A percentile compares a stretch with the other conserved stretches of the same genome.
phyloP scores from a whole-genome alignment of 2,888 invertebrate genomes.

The Idaea dimidiata region DNA sequence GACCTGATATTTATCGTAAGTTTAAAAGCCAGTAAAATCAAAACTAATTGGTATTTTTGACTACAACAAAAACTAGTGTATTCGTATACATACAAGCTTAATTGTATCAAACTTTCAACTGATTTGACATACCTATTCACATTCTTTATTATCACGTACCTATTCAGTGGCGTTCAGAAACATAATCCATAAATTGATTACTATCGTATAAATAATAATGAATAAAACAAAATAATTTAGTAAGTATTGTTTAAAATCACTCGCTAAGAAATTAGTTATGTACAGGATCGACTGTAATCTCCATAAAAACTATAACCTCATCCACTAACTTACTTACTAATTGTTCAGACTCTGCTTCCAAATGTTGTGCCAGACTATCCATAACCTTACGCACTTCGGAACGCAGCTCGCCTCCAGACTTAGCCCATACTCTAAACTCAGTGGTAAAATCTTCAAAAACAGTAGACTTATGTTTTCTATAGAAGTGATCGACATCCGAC shows the following conservation, averaged over 20 bases:
- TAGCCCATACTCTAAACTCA: not conserved
- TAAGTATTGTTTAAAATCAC: not conserved
- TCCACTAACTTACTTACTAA: slow-evolving; percentile 17
- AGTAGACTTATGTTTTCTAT: not conserved
- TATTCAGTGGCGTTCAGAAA: too few relatives aligned
- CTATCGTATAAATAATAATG: too few relatives aligned
- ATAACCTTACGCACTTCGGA: not conserved
- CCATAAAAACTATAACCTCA: slow-evolving; percentile 25
- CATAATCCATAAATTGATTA: too few relatives aligned
- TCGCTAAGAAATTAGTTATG: slow-evolving; percentile 1
- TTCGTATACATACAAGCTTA: too few relatives aligned
- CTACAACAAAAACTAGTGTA: too few relatives aligned
- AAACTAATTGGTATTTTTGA: too few relatives aligned
- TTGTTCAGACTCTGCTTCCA: slow-evolving; percentile 7
- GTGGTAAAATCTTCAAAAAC: slow-evolving; percentile 4
- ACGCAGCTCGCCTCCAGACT: not conserved
- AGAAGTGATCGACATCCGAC: slow-evolving; percentile 59
- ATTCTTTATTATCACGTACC: too few relatives aligned
- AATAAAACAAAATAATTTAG: not conserved
- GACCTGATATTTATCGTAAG: too few relatives aligned
- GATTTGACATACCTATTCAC: too few relatives aligned
- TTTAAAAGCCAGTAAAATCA: too few relatives aligned
- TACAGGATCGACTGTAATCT: slow-evolving; percentile 20
- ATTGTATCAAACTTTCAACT: too few relatives aligned
- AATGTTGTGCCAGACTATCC: not conserved